phyloP scores from a whole-genome alignment of 2,888 invertebrate species.

The Phyllotreta striolata region DNA sequence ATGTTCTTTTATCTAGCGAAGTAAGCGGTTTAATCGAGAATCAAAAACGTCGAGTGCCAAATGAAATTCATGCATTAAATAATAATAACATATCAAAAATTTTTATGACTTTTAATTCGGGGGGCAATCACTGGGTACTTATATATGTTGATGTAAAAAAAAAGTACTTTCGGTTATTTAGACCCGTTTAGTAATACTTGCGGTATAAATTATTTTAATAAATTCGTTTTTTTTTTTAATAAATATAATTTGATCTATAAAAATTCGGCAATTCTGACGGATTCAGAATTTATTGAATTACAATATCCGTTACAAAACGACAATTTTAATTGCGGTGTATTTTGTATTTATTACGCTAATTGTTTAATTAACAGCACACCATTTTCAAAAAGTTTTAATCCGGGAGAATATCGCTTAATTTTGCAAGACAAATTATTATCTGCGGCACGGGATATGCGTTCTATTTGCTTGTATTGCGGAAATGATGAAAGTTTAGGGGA shows the following conservation, averaged over 20 bases:
- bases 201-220: slow-evolving; percentile 8
- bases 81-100: slow-evolving; percentile 1
- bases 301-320: slow-evolving; percentile 13
- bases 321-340: slow-evolving; percentile 20
- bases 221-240: background rate
- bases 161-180: slow-evolving; percentile 14
- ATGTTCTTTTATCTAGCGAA: too few species aligned
- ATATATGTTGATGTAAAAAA: slow-evolving; percentile 13
- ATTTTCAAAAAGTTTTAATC: slow-evolving; percentile 3
- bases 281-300: background rate
- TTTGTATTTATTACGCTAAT: slow-evolving; percentile 16
- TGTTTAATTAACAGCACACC: slow-evolving; percentile 13
- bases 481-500: slow-evolving; percentile 1
- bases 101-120: slow-evolving; percentile 14
- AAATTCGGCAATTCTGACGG: too few species aligned
- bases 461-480: slow-evolving; percentile 12
- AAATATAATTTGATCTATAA: too few species aligned
- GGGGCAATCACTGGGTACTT: slow-evolving; percentile 12
- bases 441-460: too few species aligned
- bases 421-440: too few species aligned
- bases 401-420: background rate
- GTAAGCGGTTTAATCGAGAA: too few species aligned
- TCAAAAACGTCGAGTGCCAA: too few species aligned
- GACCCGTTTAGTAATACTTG: slow-evolving; percentile 10
- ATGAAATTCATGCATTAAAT: too few species aligned